Conservation (phyloP, 1,140 invertebrate genomes). For the Listronotus bonariensis region DNA sequence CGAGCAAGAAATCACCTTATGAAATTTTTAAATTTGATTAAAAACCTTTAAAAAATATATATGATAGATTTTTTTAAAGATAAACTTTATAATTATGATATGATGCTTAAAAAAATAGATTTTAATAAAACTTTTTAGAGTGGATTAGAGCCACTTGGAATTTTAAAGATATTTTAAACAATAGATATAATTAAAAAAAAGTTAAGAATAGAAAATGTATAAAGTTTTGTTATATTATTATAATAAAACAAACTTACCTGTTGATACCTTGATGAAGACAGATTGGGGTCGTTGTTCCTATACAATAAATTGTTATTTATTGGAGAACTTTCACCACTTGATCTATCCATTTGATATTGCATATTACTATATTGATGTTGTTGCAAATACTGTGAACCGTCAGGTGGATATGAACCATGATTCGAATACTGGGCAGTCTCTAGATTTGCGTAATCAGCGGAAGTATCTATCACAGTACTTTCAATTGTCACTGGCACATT, state of each 20-base stretch:
- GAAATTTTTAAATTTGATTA: too few species aligned
- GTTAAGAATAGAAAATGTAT: too few species aligned
- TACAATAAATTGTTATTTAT: constrained; percentile 37
- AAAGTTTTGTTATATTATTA: too few species aligned
- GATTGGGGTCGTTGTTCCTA: constrained; percentile 44
- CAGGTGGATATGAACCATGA: constrained; percentile 35
- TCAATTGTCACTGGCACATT: constrained; percentile 23
- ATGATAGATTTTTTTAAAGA: too few species aligned
- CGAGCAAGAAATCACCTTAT: too few species aligned
- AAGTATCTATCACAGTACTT: constrained; percentile 22
- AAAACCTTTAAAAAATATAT: too few species aligned
- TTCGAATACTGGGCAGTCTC: constrained; percentile 43
- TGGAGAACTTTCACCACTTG: constrained; percentile 40
- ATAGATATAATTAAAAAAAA: too few species aligned
- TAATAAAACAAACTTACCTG: constrained; percentile 17
- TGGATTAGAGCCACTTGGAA: too few species aligned
- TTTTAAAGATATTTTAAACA: too few species aligned
- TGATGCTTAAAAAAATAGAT: too few species aligned
- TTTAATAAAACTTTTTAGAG: too few species aligned
- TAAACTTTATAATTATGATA: too few species aligned
- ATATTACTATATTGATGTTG: constrained; percentile 43
- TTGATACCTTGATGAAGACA: constrained; percentile 42
- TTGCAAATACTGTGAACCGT: constrained; percentile 41
- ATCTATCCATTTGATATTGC: constrained; percentile 33
- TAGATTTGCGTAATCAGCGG: constrained; percentile 44